phyloP scores from a whole-genome alignment of 2,888 invertebrate species.

The Lasioglossum pauxillum region DNA sequence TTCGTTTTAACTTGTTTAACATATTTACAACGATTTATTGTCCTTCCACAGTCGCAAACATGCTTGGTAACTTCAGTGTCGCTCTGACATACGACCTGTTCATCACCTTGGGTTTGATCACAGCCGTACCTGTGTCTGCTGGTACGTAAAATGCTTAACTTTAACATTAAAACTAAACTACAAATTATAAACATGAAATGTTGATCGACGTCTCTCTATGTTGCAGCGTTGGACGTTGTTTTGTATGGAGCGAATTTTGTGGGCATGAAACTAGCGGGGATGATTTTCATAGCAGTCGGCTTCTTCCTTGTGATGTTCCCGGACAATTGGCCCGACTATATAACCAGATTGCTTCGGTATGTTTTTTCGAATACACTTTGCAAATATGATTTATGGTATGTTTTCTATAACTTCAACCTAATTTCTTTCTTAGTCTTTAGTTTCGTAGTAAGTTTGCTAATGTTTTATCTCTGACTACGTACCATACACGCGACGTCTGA shows the following conservation, averaged over 20 bases:
- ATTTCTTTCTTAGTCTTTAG: conserved; percentile 75
- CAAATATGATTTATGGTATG: conserved; percentile 73
- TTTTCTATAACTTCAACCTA: conserved; percentile 75
- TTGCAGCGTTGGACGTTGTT: conserved; percentile 93
- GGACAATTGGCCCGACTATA: conserved; percentile 98
- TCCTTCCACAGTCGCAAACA: conserved; percentile 91
- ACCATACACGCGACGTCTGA: conserved; percentile 25
- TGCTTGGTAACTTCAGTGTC: conserved; percentile 97
- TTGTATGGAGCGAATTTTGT: conserved; percentile 94
- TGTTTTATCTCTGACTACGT: conserved; percentile 60
- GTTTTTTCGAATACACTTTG: conserved; percentile 75
- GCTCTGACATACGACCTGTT: conserved; percentile 97
- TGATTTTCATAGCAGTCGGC: conserved; percentile 95
- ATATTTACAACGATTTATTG: conserved; percentile 4
- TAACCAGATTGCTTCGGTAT: conserved; percentile 94
- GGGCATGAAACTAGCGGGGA: conserved; percentile 98
- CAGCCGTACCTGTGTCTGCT: conserved; percentile 97
- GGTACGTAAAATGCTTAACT: conserved; percentile 87
- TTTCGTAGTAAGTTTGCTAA: conserved; percentile 66
- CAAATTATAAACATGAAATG: background rate
- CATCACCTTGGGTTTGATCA: conserved; percentile 96
- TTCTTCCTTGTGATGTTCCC: conserved; percentile 98
- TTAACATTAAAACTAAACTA: background rate
- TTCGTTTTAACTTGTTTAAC: background rate
- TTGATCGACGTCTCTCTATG: conserved; percentile 3